Conservation (phyloP, 2,888 invertebrate genomes). For the Meiosimyza platycephala region DNA sequence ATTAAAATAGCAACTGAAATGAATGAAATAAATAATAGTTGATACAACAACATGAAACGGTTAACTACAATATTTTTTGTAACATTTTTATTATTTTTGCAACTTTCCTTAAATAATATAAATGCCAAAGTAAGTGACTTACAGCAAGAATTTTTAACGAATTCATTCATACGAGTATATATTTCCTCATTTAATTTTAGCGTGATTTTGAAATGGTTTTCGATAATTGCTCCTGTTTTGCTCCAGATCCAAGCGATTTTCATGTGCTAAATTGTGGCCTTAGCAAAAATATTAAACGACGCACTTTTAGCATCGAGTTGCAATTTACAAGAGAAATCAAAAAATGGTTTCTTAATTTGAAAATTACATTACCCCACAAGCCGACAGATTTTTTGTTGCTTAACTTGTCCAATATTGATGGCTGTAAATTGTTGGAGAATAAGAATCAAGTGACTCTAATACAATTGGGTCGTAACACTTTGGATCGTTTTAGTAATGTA, state of each 20-base stretch:
- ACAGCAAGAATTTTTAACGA: too few species aligned
- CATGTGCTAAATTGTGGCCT: slow-evolving; percentile 33
- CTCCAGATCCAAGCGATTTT: too few species aligned
- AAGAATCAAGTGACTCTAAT: slow-evolving; percentile 46
- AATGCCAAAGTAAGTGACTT: too few species aligned
- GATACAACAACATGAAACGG: too few species aligned
- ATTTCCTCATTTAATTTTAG: background rate
- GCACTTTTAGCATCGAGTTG: slow-evolving; percentile 44
- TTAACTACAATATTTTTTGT: too few species aligned
- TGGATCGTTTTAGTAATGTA: slow-evolving; percentile 42
- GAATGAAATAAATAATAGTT: too few species aligned
- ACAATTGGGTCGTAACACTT: slow-evolving; percentile 40
- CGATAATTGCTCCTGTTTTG: too few species aligned
- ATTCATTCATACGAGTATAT: too few species aligned
- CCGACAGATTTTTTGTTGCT: slow-evolving; percentile 37
- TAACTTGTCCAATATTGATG: slow-evolving; percentile 45
- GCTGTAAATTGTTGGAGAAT: slow-evolving; percentile 46
- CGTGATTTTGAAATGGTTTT: too few species aligned
- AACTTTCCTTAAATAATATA: too few species aligned
- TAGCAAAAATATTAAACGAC: slow-evolving; percentile 43
- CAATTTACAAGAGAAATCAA: slow-evolving; percentile 36
- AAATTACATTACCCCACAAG: slow-evolving; percentile 37
- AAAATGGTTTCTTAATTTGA: slow-evolving; percentile 38
- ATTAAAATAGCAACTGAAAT: too few species aligned
- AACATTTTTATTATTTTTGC: too few species aligned